Base-by-base conservation (phyloP, 1,140 invertebrate genomes). In the Formica selysi region DNA sequence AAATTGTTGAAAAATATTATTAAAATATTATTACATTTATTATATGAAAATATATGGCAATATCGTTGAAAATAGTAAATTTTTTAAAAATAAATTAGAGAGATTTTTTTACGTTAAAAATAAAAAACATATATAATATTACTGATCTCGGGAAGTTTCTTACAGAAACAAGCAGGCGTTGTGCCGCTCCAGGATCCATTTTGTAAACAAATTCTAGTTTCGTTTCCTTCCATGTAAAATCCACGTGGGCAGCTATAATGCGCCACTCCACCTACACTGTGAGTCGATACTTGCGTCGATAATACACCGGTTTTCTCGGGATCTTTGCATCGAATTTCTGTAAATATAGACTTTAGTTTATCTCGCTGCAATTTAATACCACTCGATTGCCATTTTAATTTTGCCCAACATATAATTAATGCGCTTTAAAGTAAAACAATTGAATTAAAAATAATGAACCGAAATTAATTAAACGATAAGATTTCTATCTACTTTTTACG, bases 111-210 rank as follows among this genome's bases (percentile, higher is more conserved):
- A 10, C 19, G 8, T 8, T 16, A 70, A 51, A 19, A 32, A 76
- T 36, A 22, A 65, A 51, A 32, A 70, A 70, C 26, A 29, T 29
- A 29, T 29, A 22, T 36, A 48, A 48, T 48, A 48, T 48, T 48
- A 48, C 13, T 36, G 29, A 11, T 78, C 5, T 78, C 1, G 11
- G 5, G 1, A 22, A 26, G 0, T 11, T 83, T 96, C 96, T 97
- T 96, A 98, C 98, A 97, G 94, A 97, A 96, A 95, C 98, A 99
- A 7, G 95, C 95, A 0, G 98, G 98, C 54, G 96, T 95, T 68
- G 95, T 95, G 36, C 98, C 98, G 67, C 96, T 97, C 98, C 98
- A 99, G 13, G 96, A 96, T 59, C 98, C 98, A 91, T 97, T 97
- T 67, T 96, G 96, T 76, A 96, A 94, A 93, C 98, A 98, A n/a